phyloP scores from a whole-genome alignment of 1,140 invertebrate species.

The Stenopsyche tienmushanensis region DNA sequence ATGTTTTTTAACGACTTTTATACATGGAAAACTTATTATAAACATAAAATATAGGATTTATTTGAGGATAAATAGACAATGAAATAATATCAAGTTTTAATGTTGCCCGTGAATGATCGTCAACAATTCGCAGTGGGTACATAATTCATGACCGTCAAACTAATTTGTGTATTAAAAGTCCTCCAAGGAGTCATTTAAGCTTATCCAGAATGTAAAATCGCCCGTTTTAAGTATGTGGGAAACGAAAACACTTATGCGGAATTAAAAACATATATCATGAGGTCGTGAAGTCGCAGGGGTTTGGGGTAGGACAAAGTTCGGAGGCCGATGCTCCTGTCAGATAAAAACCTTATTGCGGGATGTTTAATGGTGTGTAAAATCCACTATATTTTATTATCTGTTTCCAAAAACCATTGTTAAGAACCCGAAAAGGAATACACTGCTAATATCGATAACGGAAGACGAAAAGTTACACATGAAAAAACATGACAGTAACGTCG shows the following conservation, averaged over 20 bases:
- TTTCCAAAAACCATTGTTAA: background rate
- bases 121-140: too few species aligned
- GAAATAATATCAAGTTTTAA: too few species aligned
- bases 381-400: background rate
- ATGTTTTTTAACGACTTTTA: too few species aligned
- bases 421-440: too few species aligned
- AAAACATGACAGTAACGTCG: too few species aligned
- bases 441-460: too few species aligned
- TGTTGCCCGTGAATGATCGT: too few species aligned
- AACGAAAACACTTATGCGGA: constrained; percentile 7
- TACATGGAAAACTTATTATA: too few species aligned
- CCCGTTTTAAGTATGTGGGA: background rate
- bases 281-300: background rate
- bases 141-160: background rate
- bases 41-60: too few species aligned
- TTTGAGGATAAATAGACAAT: too few species aligned
- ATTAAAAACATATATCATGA: constrained; percentile 11
- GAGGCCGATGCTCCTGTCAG: background rate
- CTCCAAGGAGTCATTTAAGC: background rate
- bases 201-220: background rate
- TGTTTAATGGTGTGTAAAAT: background rate
- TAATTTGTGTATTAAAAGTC: background rate
- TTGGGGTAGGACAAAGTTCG: background rate
- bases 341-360: constrained; percentile 3
- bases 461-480: too few species aligned